Conservation (phyloP, 2,797 vertebrate genomes). For the Iguana delicatissima region DNA sequence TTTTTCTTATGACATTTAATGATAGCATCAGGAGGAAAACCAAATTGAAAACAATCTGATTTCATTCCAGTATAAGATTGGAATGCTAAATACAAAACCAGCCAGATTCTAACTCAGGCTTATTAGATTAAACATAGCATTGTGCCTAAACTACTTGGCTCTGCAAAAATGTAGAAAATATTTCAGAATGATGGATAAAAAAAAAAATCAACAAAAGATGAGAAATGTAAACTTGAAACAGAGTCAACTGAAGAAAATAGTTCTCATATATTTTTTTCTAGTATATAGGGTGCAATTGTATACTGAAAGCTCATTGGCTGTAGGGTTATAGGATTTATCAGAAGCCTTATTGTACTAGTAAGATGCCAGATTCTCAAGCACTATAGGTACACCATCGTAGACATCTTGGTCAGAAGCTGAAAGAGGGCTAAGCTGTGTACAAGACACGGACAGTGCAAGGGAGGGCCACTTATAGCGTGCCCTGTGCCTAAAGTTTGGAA, state of each 20-base stretch:
- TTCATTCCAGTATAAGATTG: conserved; percentile 20
- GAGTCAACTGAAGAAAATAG: conserved; percentile 1
- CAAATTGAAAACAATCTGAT: conserved; percentile 12
- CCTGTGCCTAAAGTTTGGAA: neutral
- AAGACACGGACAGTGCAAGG: neutral
- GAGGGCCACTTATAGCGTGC: neutral
- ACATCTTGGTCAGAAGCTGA: neutral
- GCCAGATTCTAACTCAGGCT: conserved; percentile 20
- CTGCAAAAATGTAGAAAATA: conserved; percentile 21
- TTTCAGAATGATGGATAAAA: neutral
- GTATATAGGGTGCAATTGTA: conserved; percentile 2
- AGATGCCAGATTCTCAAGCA: neutral
- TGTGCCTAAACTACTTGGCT: conserved; percentile 26
- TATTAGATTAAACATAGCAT: conserved; percentile 34
- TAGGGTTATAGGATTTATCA: neutral
- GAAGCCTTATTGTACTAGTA: neutral
- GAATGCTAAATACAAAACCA: conserved; percentile 31
- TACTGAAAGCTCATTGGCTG: neutral
- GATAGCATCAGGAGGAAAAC: neutral
- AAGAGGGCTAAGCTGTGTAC: neutral
- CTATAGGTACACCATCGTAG: neutral
- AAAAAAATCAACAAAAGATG: conserved; percentile 20
- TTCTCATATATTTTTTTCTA: conserved; percentile 22
- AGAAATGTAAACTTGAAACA: conserved; percentile 36
- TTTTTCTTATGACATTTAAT: neutral